A percentile compares a stretch with the other conserved stretches of the same genome.
These are phyloP conservation scores for Dermolepida albohirtum DNA, from an alignment of 2,888 invertebrate genomes.

Conservation along the genomic window DNA sequence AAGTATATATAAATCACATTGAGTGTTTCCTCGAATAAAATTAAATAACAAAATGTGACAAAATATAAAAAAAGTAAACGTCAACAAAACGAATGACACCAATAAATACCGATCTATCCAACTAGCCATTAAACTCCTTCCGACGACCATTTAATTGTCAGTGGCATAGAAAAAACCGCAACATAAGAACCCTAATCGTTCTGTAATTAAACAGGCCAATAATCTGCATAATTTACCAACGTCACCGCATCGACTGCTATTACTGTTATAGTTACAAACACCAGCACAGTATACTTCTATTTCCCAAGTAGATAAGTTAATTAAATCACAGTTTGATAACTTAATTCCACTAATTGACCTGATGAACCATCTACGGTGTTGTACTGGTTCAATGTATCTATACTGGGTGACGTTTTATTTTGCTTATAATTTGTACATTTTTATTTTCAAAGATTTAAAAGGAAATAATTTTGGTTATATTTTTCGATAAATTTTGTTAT, in stretches of 20 bases:
- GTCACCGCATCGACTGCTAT: constrained; percentile 1
- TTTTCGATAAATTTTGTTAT: too few relatives aligned
- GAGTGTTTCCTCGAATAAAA: neutral
- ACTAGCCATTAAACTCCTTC: neutral
- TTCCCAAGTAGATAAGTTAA: constrained; percentile 46
- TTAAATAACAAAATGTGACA: neutral
- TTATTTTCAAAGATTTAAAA: too few relatives aligned
- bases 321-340: constrained; percentile 55
- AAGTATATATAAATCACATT: constrained; percentile 6
- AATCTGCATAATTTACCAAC: constrained; percentile 52
- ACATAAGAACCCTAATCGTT: constrained; percentile 28
- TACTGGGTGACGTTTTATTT: constrained; percentile 7
- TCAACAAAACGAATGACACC: constrained; percentile 33
- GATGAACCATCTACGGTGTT: constrained; percentile 50
- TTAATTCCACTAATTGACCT: constrained; percentile 56
- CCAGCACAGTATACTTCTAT: constrained; percentile 28
- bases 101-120: constrained; percentile 29
- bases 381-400: constrained; percentile 44
- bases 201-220: constrained; percentile 47
- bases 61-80: neutral
- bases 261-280: neutral
- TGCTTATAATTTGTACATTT: too few relatives aligned
- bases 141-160: too few relatives aligned
- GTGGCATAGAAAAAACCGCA: constrained; percentile 14
- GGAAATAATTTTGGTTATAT: too few relatives aligned